A percentile compares a stretch with the other conserved stretches of the same genome.
These are phyloP conservation scores for Phenganax marumi DNA, from an alignment of 92 coral and sea anemone species.

Conservation along the genomic window DNA sequence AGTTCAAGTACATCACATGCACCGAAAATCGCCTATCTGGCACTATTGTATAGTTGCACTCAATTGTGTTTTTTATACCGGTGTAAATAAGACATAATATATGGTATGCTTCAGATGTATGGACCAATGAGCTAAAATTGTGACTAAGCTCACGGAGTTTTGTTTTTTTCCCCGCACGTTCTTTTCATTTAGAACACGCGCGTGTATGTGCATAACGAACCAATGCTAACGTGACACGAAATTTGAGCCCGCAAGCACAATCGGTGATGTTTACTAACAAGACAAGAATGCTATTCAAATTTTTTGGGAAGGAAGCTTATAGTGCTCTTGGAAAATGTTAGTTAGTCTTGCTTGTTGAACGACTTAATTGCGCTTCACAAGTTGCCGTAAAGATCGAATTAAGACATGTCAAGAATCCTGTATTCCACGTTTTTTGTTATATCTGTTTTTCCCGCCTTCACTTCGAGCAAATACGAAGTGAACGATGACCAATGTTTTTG, in stretches of 20 bases:
- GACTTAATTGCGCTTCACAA: neutral
- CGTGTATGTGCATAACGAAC: neutral
- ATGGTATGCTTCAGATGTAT: too few species aligned
- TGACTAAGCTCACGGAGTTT: neutral
- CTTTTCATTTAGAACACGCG: neutral
- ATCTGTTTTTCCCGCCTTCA: neutral
- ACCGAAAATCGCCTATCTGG: too few species aligned
- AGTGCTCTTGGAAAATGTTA: neutral
- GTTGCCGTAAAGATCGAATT: neutral
- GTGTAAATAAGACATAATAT: too few species aligned
- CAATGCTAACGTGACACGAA: slow-evolving; percentile 23
- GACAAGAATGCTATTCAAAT: neutral
- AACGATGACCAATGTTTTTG: slow-evolving; percentile 29
- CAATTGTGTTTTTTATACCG: neutral
- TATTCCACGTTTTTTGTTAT: slow-evolving; percentile 14
- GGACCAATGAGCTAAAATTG: too few species aligned
- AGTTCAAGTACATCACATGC: too few species aligned
- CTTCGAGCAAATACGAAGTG: neutral
- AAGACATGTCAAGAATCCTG: slow-evolving; percentile 9
- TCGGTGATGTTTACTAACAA: neutral
- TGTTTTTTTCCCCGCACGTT: neutral
- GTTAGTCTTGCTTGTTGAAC: neutral
- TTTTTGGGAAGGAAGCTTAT: slow-evolving; percentile 8
- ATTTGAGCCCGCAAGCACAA: slow-evolving; percentile 19
- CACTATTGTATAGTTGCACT: neutral